Conservation (phyloP, 2,797 vertebrate genomes). For the Acanthurus tractus region DNA sequence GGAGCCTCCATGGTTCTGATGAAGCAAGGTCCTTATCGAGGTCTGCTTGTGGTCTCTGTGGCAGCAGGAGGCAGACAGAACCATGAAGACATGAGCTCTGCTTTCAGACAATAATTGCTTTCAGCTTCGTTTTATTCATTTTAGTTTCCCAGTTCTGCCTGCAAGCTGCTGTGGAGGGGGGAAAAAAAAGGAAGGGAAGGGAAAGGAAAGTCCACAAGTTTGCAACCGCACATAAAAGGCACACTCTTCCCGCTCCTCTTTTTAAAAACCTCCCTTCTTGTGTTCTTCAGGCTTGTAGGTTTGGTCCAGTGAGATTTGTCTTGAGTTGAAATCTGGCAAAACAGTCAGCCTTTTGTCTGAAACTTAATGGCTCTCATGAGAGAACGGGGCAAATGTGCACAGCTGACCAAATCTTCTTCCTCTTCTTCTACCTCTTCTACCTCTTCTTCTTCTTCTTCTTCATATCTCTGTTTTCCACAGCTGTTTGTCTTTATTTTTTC, state of each 20-base stretch:
- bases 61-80: constrained; percentile 58
- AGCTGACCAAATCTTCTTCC: constrained; percentile 43
- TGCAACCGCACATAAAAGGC: constrained; percentile 58
- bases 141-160: constrained; percentile 48
- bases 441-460: constrained; percentile 20
- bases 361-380: constrained; percentile 71
- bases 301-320: constrained; percentile 42
- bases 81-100: constrained; percentile 60
- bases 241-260: constrained; percentile 28
- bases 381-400: constrained; percentile 49
- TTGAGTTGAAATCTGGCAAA: constrained; percentile 58
- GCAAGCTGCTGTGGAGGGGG: constrained; percentile 50
- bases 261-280: constrained; percentile 30
- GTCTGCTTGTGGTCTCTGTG: constrained; percentile 66
- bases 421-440: constrained; percentile 24
- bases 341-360: constrained; percentile 73
- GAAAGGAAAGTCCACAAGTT: constrained; percentile 49
- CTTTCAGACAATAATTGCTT: constrained; percentile 78
- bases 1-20: constrained; percentile 26
- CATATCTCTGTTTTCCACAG: constrained; percentile 13
- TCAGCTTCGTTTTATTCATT: constrained; percentile 73
- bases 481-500: constrained; percentile 31
- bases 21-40: constrained; percentile 62
- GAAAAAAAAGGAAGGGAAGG: constrained; percentile 40
- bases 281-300: constrained; percentile 35